These are phyloP conservation scores for Hydropotes inermis DNA, from an alignment of 2,113 vertebrate species.

Conservation along the genomic window DNA sequence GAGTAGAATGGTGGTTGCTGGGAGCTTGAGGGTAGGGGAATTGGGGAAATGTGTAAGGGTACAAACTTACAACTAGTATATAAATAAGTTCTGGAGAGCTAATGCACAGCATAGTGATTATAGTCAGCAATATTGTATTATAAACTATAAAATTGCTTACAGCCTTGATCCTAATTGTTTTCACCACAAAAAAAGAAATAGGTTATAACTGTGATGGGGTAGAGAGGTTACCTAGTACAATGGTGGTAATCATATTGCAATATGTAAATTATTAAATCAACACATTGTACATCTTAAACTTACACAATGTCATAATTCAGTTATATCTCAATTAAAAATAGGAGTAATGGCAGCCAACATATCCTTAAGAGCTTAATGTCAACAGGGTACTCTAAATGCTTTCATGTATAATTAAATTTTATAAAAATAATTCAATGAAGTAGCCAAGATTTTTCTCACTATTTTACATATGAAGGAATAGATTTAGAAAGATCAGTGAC, in stretches of 20 bases:
- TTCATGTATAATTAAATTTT: neutral
- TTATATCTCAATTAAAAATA: neutral
- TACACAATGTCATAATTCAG: neutral
- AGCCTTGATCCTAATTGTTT: neutral
- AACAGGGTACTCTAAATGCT: neutral
- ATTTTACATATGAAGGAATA: neutral
- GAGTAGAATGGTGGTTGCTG: neutral
- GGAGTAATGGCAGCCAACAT: neutral
- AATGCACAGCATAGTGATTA: neutral
- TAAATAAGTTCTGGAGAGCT: neutral
- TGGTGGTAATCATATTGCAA: neutral
- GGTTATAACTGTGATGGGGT: neutral
- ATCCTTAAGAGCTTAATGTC: neutral
- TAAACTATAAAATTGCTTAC: neutral
- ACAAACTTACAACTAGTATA: neutral
- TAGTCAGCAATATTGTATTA: neutral
- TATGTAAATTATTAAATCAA: neutral
- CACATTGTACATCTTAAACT: neutral
- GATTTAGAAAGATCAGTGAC: neutral
- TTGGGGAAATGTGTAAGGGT: neutral
- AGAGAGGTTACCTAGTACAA: neutral
- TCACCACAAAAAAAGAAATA: neutral
- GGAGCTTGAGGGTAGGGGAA: neutral
- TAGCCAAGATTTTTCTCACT: neutral
- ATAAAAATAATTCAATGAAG: neutral